Evolutionary conservation across 2,888 invertebrate genomes (phyloP).

Genomic region (Tanytarsus gracilentus): DNA sequence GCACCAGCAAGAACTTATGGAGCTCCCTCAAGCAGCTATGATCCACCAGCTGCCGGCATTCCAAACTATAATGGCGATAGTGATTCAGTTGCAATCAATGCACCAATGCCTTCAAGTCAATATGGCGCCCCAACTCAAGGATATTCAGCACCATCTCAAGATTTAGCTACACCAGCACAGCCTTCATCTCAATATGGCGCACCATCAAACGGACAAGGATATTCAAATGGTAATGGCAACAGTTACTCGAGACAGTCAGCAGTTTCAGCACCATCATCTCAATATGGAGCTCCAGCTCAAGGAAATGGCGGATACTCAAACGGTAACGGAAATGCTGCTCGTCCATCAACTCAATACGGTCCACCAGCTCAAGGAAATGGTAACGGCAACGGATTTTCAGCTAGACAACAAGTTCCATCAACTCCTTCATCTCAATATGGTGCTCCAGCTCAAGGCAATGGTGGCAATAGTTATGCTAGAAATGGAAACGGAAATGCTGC

Average conservation of each 20-base stretch:
- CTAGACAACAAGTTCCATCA: no score
- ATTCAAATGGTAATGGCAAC: neutral
- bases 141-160: neutral
- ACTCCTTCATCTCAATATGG: constrained; percentile 4
- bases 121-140: neutral
- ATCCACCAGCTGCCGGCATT: constrained; percentile 11
- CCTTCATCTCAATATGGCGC: neutral
- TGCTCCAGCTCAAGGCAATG: neutral
- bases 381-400: neutral
- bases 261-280: neutral
- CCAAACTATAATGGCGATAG: neutral
- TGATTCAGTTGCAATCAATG: neutral
- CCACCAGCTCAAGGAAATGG: neutral
- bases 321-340: neutral
- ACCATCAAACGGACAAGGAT: neutral
- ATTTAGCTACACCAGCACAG: neutral
- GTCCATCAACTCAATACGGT: constrained; percentile 1
- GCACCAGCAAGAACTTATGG: neutral
- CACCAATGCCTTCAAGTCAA: neutral
- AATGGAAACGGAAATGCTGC: neutral
- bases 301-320: constrained; percentile 1
- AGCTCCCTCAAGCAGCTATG: constrained; percentile 1
- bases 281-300: neutral
- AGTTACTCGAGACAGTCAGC: neutral
- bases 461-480: neutral